Evolutionary conservation across 2,113 vertebrate species (phyloP), one percentile per base, ranked within the genome.

Genomic region (Arizona elegans): DNA sequence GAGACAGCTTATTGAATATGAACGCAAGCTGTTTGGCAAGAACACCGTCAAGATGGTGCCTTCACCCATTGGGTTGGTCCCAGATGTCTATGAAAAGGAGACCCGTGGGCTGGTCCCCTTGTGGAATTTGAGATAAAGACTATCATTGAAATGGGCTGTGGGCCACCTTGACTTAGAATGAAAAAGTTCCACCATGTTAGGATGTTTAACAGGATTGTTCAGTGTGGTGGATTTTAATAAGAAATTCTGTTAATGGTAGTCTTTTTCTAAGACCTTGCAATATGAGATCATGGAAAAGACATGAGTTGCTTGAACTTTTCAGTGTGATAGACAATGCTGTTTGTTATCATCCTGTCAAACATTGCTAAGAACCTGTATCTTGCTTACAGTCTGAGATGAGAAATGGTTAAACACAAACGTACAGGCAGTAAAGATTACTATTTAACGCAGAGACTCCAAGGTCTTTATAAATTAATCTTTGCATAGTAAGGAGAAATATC

Each of bases 1-100:
- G 94, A 95, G 95, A 56, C 96, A 96, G 89, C 95, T 96, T 6
- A 95, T 96, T 26, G 94, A 95, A 19, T 96, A 96, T 47, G 94
- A 96, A 75, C 94, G 87, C 29, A 94, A 92, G 81, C 91, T 96
- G 8, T 96, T 96, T 29, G 96, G 96, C 53, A 95, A 95, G 88
- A 95, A 95, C 94, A 96, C 93, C 0, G 95, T 96, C 17, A 81
- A 93, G 53, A 87, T 96, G 93, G 96, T 96, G 55, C 94, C 94
- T 9, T 94, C 94, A 1, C 95, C 94, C 10, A 54, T 96, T 15
- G 95, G 95, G 47, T 91, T 95, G 33, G 86, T 94, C 54, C 95
- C 93, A 43, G 93, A 94, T 53, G 58, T 95, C 26, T 95, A 96
- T 47, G 95, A 95, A 87, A 50, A 92, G n/a, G 95, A 95, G 85